phyloP scores from a whole-genome alignment of 2,113 vertebrate genomes.

The Chelonoidis abingdonii region DNA sequence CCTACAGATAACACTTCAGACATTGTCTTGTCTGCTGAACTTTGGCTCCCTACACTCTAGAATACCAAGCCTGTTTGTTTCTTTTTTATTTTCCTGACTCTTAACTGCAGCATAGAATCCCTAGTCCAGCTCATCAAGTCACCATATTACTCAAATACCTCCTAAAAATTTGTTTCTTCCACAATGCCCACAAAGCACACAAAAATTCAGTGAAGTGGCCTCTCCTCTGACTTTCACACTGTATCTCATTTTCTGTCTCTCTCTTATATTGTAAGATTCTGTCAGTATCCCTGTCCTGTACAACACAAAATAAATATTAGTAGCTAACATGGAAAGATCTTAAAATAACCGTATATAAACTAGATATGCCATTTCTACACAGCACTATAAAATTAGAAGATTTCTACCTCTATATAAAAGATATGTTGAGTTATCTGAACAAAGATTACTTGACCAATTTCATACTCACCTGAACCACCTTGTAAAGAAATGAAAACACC shows the following conservation, averaged over 20 bases:
- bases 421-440: fast-evolving
- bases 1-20: neutral
- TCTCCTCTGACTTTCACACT: neutral
- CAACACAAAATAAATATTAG: neutral
- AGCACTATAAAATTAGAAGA: neutral
- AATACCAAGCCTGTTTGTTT: neutral
- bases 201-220: neutral
- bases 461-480: conserved; percentile 93
- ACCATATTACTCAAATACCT: neutral
- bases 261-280: neutral
- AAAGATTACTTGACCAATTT: fast-evolving
- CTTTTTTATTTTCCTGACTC: neutral
- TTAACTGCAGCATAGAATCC: neutral
- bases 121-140: neutral
- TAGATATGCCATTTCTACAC: neutral
- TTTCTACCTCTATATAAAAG: fast-evolving
- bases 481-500: conserved; percentile 98
- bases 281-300: neutral
- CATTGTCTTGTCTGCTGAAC: neutral
- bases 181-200: neutral
- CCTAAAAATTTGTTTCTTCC: neutral
- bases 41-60: neutral
- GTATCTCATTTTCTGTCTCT: neutral
- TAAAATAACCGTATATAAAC: neutral
- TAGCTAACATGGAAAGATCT: neutral